Percentiles rank a stretch among this genome's conserved stretches.
Conservation (phyloP, 1,140 invertebrate species). For the Leptopilina clavipes region DNA sequence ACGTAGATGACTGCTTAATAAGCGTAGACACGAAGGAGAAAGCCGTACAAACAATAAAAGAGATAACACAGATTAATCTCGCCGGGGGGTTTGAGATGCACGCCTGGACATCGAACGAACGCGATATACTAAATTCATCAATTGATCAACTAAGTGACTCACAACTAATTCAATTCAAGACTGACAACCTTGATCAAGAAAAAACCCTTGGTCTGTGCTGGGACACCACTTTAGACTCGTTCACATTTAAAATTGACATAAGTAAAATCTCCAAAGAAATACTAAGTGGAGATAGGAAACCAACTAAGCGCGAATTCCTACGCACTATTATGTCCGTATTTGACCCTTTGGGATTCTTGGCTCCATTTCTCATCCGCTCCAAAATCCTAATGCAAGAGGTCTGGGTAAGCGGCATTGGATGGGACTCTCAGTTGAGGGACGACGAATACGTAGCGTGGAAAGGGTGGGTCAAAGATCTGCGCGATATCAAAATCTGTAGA, state of each 20-base stretch:
- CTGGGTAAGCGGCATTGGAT: not conserved
- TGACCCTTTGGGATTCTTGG: conserved; percentile 64
- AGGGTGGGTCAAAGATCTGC: not conserved
- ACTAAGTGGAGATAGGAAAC: not conserved
- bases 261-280: not conserved
- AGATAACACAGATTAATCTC: not conserved
- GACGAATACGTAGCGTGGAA: not conserved
- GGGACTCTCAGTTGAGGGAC: not conserved
- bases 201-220: conserved; percentile 36
- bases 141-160: not conserved
- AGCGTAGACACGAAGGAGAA: not conserved
- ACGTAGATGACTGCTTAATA: conserved; percentile 22
- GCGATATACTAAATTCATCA: not conserved
- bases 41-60: not conserved
- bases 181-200: not conserved
- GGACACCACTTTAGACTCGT: not conserved
- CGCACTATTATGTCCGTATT: conserved; percentile 57
- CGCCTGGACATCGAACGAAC: not conserved
- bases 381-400: not conserved
- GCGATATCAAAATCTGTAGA: not conserved
- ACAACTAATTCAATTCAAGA: not conserved
- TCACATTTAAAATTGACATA: conserved; percentile 20
- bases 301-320: conserved; percentile 55
- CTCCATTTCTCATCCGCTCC: conserved; percentile 57
- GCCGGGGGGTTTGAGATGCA: not conserved